Conservation (phyloP, 1,140 invertebrate genomes). For the Diprion similis region DNA sequence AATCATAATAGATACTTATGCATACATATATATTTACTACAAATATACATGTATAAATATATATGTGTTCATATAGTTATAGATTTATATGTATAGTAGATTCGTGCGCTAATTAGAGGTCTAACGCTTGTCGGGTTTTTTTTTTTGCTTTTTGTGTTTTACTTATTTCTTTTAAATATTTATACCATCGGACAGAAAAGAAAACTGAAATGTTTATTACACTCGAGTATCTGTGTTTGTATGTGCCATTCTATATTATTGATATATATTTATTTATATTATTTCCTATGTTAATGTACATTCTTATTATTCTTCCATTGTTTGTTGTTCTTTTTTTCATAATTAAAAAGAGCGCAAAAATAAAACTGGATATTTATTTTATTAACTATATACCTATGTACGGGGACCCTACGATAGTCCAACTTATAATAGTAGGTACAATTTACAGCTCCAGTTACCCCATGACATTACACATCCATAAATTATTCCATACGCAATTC, state of each 20-base stretch:
- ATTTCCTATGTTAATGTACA: constrained; percentile 56
- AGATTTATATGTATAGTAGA: background rate
- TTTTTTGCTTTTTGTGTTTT: background rate
- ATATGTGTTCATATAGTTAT: constrained; percentile 15
- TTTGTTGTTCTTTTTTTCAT: background rate
- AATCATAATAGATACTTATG: constrained; percentile 25
- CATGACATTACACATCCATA: too few species aligned
- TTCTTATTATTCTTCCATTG: constrained; percentile 33
- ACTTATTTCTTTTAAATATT: background rate
- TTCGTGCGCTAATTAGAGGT: constrained; percentile 35
- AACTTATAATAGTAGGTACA: constrained; percentile 54
- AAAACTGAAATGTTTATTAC: constrained; percentile 43
- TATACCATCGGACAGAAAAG: constrained; percentile 19
- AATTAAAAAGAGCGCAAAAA: constrained; percentile 49
- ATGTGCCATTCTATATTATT: constrained; percentile 50
- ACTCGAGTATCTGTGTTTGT: constrained; percentile 35
- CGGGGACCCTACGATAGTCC: constrained; percentile 27
- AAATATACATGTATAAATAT: constrained; percentile 20
- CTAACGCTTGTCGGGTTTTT: constrained; percentile 27
- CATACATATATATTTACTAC: constrained; percentile 25
- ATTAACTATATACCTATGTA: constrained; percentile 45
- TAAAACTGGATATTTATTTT: constrained; percentile 49
- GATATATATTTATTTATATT: constrained; percentile 43
- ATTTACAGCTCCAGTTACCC: constrained; percentile 43
- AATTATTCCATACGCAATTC: constrained; percentile 25